Evolutionary conservation across 2,797 vertebrate species (phyloP).

Genomic region (Remorina albescens): DNA sequence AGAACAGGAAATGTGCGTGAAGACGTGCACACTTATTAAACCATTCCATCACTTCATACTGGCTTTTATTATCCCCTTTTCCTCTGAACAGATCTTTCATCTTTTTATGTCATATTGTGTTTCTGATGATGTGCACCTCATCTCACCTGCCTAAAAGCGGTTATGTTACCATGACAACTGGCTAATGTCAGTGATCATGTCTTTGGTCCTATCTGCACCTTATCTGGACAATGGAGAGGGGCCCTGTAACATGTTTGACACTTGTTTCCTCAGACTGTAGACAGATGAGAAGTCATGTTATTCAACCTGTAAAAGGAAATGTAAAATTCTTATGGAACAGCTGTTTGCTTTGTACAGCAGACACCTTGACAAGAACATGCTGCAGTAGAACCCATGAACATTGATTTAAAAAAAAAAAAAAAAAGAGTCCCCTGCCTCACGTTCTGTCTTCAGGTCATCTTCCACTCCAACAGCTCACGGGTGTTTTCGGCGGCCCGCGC

Average conservation of each 20-base stretch:
- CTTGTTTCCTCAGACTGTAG: not conserved
- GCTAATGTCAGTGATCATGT: not conserved
- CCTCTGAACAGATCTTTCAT: conserved; percentile 8
- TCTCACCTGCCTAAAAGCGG: conserved; percentile 12
- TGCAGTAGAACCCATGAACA: not conserved
- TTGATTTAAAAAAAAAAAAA: no score
- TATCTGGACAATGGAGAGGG: not conserved
- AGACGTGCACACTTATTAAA: not conserved
- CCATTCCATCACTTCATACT: not conserved
- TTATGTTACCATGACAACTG: conserved; percentile 41
- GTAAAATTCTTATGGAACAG: not conserved
- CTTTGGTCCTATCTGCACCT: not conserved
- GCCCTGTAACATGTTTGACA: not conserved
- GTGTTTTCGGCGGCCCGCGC: conserved; percentile 84
- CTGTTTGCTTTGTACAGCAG: not conserved
- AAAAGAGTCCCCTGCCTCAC: conserved; percentile 10
- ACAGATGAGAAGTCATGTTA: not conserved
- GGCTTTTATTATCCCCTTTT: not conserved
- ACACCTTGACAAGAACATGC: not conserved
- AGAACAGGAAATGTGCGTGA: not conserved
- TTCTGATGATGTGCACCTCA: conserved; percentile 13
- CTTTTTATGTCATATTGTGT: not conserved
- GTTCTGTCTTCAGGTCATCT: conserved; percentile 53
- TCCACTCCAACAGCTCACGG: conserved; percentile 70
- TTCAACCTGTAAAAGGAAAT: not conserved